Evolutionary conservation across 1,140 invertebrate species (phyloP).

Genomic region (Calephelis nemesis): DNA sequence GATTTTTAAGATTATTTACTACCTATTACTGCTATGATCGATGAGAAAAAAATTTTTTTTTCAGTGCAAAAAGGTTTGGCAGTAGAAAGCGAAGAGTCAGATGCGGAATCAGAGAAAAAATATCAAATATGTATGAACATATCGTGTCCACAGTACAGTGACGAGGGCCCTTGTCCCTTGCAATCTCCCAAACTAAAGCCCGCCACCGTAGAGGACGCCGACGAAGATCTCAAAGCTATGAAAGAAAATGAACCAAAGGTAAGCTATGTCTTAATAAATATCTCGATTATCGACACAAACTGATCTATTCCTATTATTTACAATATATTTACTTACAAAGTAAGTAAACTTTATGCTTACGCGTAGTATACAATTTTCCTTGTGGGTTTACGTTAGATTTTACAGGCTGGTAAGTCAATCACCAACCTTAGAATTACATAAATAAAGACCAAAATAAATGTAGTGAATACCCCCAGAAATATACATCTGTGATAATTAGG

Average conservation of each 20-base stretch:
- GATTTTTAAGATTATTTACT: too few relatives aligned
- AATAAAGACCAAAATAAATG: too few relatives aligned
- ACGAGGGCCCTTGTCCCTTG: constrained; percentile 30
- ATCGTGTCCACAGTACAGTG: constrained; percentile 49
- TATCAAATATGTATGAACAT: constrained; percentile 65
- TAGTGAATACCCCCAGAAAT: too few relatives aligned
- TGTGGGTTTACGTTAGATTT: too few relatives aligned
- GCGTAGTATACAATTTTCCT: too few relatives aligned
- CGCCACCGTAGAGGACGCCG: constrained; percentile 41
- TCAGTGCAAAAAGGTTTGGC: constrained; percentile 57
- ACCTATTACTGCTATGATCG: too few relatives aligned
- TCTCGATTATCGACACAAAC: too few relatives aligned
- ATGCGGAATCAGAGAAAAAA: constrained; percentile 39
- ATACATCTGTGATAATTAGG: too few relatives aligned
- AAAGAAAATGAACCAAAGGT: constrained; percentile 22
- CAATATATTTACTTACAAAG: too few relatives aligned
- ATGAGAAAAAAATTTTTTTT: neutral
- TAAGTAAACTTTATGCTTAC: neutral
- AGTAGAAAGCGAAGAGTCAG: constrained; percentile 37
- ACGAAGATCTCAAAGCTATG: constrained; percentile 49
- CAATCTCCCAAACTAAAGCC: constrained; percentile 28
- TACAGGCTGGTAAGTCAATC: too few relatives aligned
- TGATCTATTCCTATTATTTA: too few relatives aligned
- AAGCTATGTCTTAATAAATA: neutral
- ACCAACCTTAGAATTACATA: too few relatives aligned